These are phyloP conservation scores for Drosophila oshimai DNA, from an alignment of 1,140 invertebrate genomes.

Conservation along the genomic window DNA sequence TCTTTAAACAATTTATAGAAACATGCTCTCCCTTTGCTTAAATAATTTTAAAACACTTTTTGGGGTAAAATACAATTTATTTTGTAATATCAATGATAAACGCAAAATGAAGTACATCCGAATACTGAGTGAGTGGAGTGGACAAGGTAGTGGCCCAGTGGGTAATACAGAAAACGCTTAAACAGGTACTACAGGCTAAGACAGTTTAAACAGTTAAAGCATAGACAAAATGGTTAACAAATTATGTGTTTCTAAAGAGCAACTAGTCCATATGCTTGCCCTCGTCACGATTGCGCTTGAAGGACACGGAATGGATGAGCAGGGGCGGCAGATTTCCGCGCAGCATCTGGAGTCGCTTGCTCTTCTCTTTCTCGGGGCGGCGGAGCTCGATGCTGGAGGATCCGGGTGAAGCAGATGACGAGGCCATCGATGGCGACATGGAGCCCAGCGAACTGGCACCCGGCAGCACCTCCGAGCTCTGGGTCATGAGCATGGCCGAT, in stretches of 20 bases:
- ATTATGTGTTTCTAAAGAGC: neutral
- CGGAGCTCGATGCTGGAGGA: conserved; percentile 64
- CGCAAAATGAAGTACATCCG: conserved; percentile 19
- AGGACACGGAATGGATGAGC: conserved; percentile 78
- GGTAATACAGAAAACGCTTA: conserved; percentile 8
- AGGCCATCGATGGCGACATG: conserved; percentile 43
- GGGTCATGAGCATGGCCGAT: conserved; percentile 66
- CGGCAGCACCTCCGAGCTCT: conserved; percentile 68
- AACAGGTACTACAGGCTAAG: neutral
- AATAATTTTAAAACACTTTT: neutral
- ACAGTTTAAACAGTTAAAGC: conserved; percentile 9
- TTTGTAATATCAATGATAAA: conserved; percentile 27
- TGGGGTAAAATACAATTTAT: conserved; percentile 6
- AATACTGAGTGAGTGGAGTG: conserved; percentile 26
- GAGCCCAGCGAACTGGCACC: conserved; percentile 50
- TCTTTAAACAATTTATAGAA: too few relatives aligned
- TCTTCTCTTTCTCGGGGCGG: conserved; percentile 69
- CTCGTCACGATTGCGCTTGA: conserved; percentile 76
- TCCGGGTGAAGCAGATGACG: conserved; percentile 38
- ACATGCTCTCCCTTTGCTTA: too few relatives aligned
- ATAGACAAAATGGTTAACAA: neutral
- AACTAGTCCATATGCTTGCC: conserved; percentile 68
- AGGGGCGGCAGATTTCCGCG: conserved; percentile 76
- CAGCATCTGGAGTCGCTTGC: conserved; percentile 75
- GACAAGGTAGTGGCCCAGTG: neutral